Evolutionary conservation across 2,113 vertebrate genomes (phyloP), one percentile per base, ranked within the genome.

Genomic region (Condylura cristata): DNA sequence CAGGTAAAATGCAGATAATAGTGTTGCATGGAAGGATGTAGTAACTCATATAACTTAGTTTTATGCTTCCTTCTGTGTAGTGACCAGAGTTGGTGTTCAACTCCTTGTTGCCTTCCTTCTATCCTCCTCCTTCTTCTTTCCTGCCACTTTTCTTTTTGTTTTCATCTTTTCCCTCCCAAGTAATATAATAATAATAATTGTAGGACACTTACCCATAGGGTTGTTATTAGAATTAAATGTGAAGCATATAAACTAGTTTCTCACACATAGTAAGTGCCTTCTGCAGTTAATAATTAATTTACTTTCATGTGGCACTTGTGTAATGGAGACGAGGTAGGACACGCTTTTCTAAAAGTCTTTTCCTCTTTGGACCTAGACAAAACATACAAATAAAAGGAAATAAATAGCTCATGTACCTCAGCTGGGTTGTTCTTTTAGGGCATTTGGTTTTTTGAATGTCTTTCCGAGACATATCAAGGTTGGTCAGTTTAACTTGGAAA

Each of bases 401-500:
- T 83, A 91, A 89, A 94, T 58, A 92, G 32, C n/a, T 84, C 8
- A 1, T 48, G 41, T 34, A 58, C 30, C 46, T 81, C 76, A 12
- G 60, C 32, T 74, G 14, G 13, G 12, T 71, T 90, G 68, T 90
- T 56, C 26, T 48, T 95, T 88, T 58, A 90, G 61, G 82, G n/a
- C 70, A n/a, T 87, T 87, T 79, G 61, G 26, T 60, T 91, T 85
- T 66, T 39, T 32, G 41, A 17, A 87, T 88, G 66, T 60, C 72
- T 94, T 97, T 88, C 68, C 1, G 28, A 28, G 41, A 61, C 58
- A 84, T 92, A 96, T 92, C 48, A 90, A 89, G 39, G 53, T 78
- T 74, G 51, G 37, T 84, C 68, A 89, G 53, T 44, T 92, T 95
- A 87, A 94, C 80, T 91, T 81, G 78, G 87, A 92, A 93, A 61